Percentiles rank a stretch among this genome's conserved stretches.
These are phyloP conservation scores for Lysandra coridon DNA, from an alignment of 2,888 invertebrate genomes.

Conservation along the genomic window DNA sequence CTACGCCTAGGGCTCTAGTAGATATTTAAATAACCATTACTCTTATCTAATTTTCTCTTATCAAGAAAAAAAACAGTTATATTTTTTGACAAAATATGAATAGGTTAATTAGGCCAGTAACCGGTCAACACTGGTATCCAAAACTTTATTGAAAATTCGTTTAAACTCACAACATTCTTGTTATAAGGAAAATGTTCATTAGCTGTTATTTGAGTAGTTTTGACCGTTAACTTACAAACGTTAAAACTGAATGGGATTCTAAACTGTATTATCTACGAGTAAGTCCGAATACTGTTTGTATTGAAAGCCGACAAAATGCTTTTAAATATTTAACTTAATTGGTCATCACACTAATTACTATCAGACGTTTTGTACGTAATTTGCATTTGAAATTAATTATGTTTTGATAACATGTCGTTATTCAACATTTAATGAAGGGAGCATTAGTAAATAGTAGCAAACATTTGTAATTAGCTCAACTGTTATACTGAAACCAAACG, in stretches of 20 bases:
- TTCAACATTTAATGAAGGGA: not conserved
- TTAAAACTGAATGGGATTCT: not conserved
- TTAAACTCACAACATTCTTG: not conserved
- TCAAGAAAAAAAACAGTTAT: no score
- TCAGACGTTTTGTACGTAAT: constrained; percentile 2
- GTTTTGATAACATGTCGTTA: constrained; percentile 34
- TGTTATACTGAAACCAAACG: not conserved
- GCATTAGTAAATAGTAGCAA: not conserved
- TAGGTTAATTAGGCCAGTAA: no score
- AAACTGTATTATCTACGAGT: not conserved
- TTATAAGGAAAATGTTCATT: not conserved
- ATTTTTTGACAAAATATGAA: no score
- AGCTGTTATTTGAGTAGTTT: not conserved
- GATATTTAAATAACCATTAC: no score
- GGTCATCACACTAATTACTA: constrained; percentile 1
- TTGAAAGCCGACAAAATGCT: not conserved
- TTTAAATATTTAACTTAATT: not conserved
- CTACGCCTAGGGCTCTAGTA: no score
- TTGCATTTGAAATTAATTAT: constrained; percentile 20
- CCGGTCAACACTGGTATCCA: no score
- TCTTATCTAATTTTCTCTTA: no score
- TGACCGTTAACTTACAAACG: not conserved
- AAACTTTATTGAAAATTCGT: no score
- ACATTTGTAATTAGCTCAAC: not conserved
- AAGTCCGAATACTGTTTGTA: not conserved